These are phyloP conservation scores for Halcyon smyrnensis DNA, from an alignment of 2,797 vertebrate genomes.

Conservation along the genomic window DNA sequence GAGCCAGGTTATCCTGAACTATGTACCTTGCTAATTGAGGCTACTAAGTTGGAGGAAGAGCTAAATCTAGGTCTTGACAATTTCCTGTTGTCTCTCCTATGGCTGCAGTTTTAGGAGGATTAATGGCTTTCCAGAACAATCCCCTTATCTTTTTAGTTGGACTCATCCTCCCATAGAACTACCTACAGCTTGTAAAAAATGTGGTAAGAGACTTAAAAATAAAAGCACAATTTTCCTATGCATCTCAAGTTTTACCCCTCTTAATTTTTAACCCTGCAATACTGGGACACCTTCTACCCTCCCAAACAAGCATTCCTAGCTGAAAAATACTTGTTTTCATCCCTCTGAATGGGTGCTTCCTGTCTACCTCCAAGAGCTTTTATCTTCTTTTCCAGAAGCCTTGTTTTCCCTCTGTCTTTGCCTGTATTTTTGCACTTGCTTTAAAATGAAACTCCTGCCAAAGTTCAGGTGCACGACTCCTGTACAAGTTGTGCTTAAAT, in stretches of 20 bases:
- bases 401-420: neutral
- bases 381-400: neutral
- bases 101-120: neutral
- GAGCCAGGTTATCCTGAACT: neutral
- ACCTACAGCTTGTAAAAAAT: neutral
- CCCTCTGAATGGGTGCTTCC: neutral
- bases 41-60: neutral
- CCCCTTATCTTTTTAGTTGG: neutral
- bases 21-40: neutral
- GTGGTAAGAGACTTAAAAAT: neutral
- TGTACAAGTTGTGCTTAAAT: neutral
- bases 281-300: neutral
- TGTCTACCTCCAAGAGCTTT: neutral
- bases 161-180: neutral
- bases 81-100: neutral
- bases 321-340: neutral
- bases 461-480: neutral
- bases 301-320: neutral
- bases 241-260: neutral
- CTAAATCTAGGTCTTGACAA: neutral
- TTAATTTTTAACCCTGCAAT: neutral
- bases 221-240: neutral
- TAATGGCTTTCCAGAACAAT: neutral
- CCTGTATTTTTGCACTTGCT: neutral
- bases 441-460: neutral